A percentile compares a stretch with the other conserved stretches of the same genome.
phyloP scores from a whole-genome alignment of 1,140 invertebrate species.

The Palaemon carinicauda region DNA sequence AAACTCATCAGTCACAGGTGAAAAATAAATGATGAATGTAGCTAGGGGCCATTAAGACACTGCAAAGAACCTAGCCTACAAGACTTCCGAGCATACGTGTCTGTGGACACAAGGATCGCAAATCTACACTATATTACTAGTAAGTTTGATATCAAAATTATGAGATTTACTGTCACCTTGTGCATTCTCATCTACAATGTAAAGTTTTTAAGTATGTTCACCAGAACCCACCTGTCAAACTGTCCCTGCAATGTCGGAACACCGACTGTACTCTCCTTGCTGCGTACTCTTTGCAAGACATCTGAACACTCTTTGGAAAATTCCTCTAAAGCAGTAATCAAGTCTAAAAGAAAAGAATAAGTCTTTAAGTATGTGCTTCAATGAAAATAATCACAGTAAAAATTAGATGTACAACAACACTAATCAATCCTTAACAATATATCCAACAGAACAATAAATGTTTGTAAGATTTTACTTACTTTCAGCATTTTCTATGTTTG shows the following conservation, averaged over 20 bases:
- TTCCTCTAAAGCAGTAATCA: slow-evolving; percentile 34
- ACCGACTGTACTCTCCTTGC: not conserved
- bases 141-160: no score
- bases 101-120: no score
- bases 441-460: not conserved
- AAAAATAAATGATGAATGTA: no score
- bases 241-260: not conserved
- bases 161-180: no score
- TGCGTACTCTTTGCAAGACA: not conserved
- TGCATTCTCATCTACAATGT: not conserved
- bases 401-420: not conserved
- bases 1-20: no score
- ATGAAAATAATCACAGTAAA: not conserved
- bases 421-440: not conserved
- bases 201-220: not conserved
- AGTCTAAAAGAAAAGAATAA: not conserved
- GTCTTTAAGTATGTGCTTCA: not conserved
- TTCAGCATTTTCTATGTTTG: slow-evolving; percentile 58
- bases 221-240: slow-evolving; percentile 19
- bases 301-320: slow-evolving; percentile 28
- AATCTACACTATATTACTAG: no score
- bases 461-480: slow-evolving; percentile 35
- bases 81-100: no score
- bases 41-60: no score
- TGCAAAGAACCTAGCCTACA: no score